phyloP scores from a whole-genome alignment of 2,888 invertebrate species.

The Thymelicus sylvestris region DNA sequence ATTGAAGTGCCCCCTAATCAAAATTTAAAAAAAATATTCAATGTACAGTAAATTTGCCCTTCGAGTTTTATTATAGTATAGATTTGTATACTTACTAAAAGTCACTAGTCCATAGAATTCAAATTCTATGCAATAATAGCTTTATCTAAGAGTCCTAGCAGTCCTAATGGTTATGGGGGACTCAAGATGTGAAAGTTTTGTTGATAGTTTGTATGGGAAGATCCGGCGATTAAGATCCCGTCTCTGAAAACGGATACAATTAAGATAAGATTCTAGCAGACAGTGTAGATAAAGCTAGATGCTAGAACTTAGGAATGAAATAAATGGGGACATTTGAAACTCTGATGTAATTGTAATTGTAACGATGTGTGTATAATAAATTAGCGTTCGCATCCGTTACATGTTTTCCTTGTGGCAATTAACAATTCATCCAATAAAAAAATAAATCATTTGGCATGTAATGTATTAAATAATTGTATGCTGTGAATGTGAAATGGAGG shows the following conservation, averaged over 20 bases:
- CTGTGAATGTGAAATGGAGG: no score
- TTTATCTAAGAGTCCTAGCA: slow-evolving; percentile 10
- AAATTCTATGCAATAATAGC: background rate
- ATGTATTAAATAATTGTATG: no score
- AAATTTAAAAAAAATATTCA: no score
- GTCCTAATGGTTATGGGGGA: slow-evolving; percentile 16
- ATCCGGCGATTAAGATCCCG: slow-evolving; percentile 20
- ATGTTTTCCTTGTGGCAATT: no score
- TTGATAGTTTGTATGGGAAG: slow-evolving; percentile 13
- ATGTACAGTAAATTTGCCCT: no score
- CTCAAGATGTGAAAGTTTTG: slow-evolving; percentile 10
- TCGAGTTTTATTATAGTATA: no score
- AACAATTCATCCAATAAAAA: no score
- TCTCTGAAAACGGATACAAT: slow-evolving; percentile 7
- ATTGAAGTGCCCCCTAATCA: no score
- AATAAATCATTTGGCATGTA: no score
- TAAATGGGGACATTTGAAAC: background rate
- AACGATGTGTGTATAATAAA: no score
- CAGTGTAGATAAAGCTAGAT: background rate
- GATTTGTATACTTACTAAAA: no score
- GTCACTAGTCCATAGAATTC: background rate
- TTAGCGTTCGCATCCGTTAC: no score
- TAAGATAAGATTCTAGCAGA: slow-evolving; percentile 3
- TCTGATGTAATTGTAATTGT: background rate
- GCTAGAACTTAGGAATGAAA: background rate